These are phyloP conservation scores for Tragulus kanchil DNA, from an alignment of 2,113 vertebrate genomes.

Conservation along the genomic window DNA sequence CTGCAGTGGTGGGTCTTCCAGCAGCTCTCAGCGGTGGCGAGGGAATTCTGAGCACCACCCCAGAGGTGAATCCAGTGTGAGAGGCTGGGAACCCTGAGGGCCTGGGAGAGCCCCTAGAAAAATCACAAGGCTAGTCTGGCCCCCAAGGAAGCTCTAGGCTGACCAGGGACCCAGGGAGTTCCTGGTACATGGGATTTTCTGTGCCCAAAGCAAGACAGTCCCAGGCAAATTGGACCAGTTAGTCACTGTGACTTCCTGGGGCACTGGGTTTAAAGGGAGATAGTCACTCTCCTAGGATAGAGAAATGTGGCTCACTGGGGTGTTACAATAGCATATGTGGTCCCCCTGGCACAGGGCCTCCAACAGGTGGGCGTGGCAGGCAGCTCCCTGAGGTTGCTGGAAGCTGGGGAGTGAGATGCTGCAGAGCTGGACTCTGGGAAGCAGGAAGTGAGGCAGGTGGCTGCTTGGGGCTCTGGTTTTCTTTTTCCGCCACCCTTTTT, in stretches of 20 bases:
- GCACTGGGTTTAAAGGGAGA: not conserved
- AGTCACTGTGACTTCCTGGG: not conserved
- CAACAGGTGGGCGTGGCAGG: no score
- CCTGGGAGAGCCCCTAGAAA: not conserved
- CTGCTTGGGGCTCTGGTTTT: no score
- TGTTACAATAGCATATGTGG: not conserved
- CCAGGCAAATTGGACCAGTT: not conserved
- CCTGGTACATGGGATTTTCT: not conserved
- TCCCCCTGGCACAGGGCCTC: not conserved
- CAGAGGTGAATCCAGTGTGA: not conserved
- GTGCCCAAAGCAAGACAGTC: not conserved
- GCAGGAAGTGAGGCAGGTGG: rapidly evolving
- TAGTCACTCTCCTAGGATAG: not conserved
- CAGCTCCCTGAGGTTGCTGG: not conserved
- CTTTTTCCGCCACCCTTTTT: not conserved
- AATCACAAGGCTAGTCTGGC: not conserved
- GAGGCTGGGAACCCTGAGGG: not conserved
- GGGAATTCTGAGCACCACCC: not conserved
- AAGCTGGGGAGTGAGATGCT: not conserved
- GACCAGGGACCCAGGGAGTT: not conserved
- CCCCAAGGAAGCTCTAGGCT: not conserved
- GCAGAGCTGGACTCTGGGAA: not conserved
- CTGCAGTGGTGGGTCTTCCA: not conserved
- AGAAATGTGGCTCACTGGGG: not conserved
- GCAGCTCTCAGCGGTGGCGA: not conserved